Base-by-base conservation (phyloP, 2,888 invertebrate genomes). In the Ganaspis brasiliensis region DNA sequence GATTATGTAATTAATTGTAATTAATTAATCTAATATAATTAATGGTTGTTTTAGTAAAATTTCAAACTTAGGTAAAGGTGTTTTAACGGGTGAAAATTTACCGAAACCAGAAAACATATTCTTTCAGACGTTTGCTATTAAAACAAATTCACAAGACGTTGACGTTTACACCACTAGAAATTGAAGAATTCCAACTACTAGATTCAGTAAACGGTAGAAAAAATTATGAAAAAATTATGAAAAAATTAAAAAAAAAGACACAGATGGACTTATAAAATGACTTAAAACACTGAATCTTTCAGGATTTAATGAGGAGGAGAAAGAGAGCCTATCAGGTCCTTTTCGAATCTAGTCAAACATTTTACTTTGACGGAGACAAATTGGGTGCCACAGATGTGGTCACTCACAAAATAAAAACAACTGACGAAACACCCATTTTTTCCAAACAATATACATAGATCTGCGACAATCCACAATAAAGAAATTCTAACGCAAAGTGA, bases 291-390 rank as follows among this genome's bases (percentile, higher is more conserved):
- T 77, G 19, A 24, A 56, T 12, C 31, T 77, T 45, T 67, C 49
- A n/a, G 3, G n/a, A 1, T 14, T 45, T n/a, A 3, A 1, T 14
- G 10, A 49, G 4, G 16, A 49, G 5, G 49, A 49, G 5, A 49
- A 16, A n/a, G 49, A 49, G 8, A n/a, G n/a, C 49, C 49, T 49
- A 4, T 0, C 16, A 4, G n/a, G 12, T 2, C 49, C n/a, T 49
- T 49, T 3, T 3, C 0, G 6, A 49, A 5, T 49, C 14, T 3
- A n/a, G n/a, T 0, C n/a, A 49, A 1, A n/a, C n/a, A 4, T 74
- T 73, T 19, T 59, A 74, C 24, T 35, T 76, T 1, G 70, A 70
- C 5, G 76, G 76, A 0, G 72, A 76, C 19, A 67, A 59, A 49
- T 31, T 76, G 0, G 31, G 37, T n/a, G 55, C 73, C 0, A 78